Base-by-base conservation (phyloP, 2,797 vertebrate genomes). In the Neomorphus geoffroyi region DNA sequence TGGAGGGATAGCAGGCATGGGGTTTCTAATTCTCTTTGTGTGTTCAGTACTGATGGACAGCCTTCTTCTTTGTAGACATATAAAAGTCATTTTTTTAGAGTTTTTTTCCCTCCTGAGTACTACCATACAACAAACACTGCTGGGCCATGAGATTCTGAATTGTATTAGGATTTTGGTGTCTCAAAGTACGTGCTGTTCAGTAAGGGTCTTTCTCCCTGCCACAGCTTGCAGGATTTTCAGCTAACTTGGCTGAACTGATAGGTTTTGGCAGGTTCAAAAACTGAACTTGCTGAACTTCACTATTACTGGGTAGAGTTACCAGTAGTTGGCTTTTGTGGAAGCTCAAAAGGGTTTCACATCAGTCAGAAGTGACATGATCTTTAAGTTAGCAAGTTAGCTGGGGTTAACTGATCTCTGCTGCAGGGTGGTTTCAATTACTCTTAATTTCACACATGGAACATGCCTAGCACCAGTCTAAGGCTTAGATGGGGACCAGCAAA, bases 381-480 rank as follows among this genome's bases (percentile, higher is more conserved):
- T 7, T n/a, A 80, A 57, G 30, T 24, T 32, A 57, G 5, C 15
- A 21, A 51, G 33, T 28, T 53, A 37, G 37, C 46, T 14, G 13
- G 60, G 24, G 7, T 58, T 32, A 27, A 48, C 18, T 9, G 18
- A 62, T 75, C 23, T 28, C 9, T 23, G 2, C 28, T 21, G 64
- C 41, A 39, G 30, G 12, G 35, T 8, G 18, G 1, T 16, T 48
- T 26, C 41, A 57, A 70, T 22, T 39, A 27, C 5, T 3, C 26
- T 23, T 8, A 3, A 2, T 8, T n/a, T 39, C 3, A 4, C 13
- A 0, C 0, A 5, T 11, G 60, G 30, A 17, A 5, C 15, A 13
- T 48, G 2, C 46, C 12, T 28, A 39, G 3, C 18, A 7, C 12
- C 22, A 39, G 9, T 32, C 2, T 4, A 2, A 67, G 18, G 15